These are phyloP conservation scores for Prosopocoilus inquinatus DNA, from an alignment of 2,888 invertebrate genomes.

Conservation along the genomic window DNA sequence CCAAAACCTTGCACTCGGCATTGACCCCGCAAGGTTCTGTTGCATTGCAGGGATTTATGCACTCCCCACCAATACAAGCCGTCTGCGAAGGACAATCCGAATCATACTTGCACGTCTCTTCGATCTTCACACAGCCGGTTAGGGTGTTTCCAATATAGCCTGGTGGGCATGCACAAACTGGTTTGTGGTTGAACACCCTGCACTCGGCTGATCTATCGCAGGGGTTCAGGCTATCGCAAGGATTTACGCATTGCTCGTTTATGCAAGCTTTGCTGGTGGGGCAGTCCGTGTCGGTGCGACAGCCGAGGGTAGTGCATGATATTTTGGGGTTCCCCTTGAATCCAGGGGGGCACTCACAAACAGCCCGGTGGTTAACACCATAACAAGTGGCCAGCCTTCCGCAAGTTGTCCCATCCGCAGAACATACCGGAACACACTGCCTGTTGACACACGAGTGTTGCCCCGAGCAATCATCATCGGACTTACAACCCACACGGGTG, in stretches of 20 bases:
- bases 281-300: conserved; percentile 77
- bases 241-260: conserved; percentile 75
- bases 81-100: conserved; percentile 79
- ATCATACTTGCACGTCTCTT: conserved; percentile 70
- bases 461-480: conserved; percentile 75
- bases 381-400: conserved; percentile 78
- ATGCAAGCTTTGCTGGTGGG: conserved; percentile 78
- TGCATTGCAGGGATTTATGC: conserved; percentile 78
- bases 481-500: conserved; percentile 69
- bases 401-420: conserved; percentile 66
- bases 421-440: conserved; percentile 79
- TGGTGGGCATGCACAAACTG: conserved; percentile 79
- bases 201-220: conserved; percentile 76
- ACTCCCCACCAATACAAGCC: conserved; percentile 78
- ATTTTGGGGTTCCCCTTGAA: conserved; percentile 78
- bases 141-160: conserved; percentile 66
- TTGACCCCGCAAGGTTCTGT: conserved; percentile 80
- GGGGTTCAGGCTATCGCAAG: conserved; percentile 66
- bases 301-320: conserved; percentile 77
- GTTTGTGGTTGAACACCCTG: conserved; percentile 70
- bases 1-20: conserved; percentile 73
- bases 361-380: conserved; percentile 74
- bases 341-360: conserved; percentile 82
- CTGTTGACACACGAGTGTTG: conserved; percentile 82
- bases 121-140: conserved; percentile 59